A percentile compares a stretch with the other conserved stretches of the same genome.
phyloP scores from a whole-genome alignment of 64 coral and sea anemone species.

The Catalaphyllia jardinei region DNA sequence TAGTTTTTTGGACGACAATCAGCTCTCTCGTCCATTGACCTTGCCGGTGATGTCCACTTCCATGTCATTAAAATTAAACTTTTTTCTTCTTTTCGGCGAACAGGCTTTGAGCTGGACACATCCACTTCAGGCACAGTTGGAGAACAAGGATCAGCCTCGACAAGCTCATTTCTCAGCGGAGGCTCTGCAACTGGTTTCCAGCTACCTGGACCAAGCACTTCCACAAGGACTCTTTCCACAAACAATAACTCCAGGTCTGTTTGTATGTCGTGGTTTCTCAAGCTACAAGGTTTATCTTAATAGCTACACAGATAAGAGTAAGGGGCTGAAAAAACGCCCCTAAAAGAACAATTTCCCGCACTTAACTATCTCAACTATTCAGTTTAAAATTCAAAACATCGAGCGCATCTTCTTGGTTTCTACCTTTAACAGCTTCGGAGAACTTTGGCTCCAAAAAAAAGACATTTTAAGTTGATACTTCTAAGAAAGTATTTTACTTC shows the following conservation, averaged over 20 bases:
- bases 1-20: no score
- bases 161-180: conserved; percentile 63
- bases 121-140: conserved; percentile 40
- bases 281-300: no score
- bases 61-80: not conserved
- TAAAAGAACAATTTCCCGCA: not conserved
- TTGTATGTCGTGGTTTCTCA: not conserved
- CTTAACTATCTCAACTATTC: not conserved
- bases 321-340: not conserved
- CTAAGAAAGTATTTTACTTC: no score
- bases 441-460: no score
- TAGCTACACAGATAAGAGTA: no score
- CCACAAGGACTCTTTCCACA: conserved; percentile 2
- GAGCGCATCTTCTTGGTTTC: not conserved
- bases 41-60: no score
- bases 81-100: not conserved
- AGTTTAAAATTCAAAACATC: not conserved
- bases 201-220: conserved; percentile 11
- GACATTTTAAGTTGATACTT: no score
- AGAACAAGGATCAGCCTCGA: conserved; percentile 31
- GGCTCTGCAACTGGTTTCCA: conserved; percentile 39
- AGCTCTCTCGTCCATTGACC: no score
- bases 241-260: conserved; percentile 47
- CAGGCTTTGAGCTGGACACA: conserved; percentile 71
- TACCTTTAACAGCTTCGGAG: no score